These are phyloP conservation scores for Parauchenoglanis ngamensis DNA, from an alignment of 2,797 vertebrate species.

Conservation along the genomic window DNA sequence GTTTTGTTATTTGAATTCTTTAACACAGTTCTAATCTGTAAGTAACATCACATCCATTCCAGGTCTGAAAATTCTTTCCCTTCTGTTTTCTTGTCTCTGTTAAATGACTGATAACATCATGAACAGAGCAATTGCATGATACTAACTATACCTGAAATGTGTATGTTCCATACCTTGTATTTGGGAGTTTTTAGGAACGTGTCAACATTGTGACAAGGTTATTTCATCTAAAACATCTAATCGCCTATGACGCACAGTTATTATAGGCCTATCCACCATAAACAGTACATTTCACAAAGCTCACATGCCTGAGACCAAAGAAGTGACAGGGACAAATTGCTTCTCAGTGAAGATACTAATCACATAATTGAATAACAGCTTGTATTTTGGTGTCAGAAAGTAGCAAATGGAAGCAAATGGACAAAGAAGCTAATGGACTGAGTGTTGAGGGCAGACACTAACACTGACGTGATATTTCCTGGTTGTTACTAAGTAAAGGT, in stretches of 20 bases:
- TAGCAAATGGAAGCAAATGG: slow-evolving; percentile 6
- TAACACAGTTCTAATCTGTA: background rate
- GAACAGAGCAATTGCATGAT: background rate
- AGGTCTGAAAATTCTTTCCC: background rate
- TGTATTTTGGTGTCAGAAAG: slow-evolving; percentile 17
- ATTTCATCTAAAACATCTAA: slow-evolving; percentile 25
- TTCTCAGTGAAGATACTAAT: slow-evolving; percentile 28
- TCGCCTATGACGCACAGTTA: slow-evolving; percentile 4
- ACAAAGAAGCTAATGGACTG: slow-evolving; percentile 4
- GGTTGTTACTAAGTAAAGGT: slow-evolving; percentile 12
- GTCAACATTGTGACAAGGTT: background rate
- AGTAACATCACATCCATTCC: background rate
- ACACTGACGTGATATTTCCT: slow-evolving; percentile 19
- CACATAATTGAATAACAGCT: slow-evolving; percentile 26
- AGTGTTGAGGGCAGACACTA: background rate
- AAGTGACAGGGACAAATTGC: slow-evolving; percentile 17
- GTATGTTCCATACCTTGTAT: background rate
- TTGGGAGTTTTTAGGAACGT: slow-evolving; percentile 1
- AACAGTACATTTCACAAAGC: slow-evolving; percentile 18
- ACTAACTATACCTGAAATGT: background rate
- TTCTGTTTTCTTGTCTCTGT: background rate
- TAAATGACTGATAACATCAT: background rate
- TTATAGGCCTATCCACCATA: slow-evolving; percentile 1
- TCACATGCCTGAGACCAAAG: background rate
- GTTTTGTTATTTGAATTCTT: background rate